Evolutionary conservation across 2,113 vertebrate species (phyloP), one percentile per base, ranked within the genome.

Genomic region (Eira barbara): DNA sequence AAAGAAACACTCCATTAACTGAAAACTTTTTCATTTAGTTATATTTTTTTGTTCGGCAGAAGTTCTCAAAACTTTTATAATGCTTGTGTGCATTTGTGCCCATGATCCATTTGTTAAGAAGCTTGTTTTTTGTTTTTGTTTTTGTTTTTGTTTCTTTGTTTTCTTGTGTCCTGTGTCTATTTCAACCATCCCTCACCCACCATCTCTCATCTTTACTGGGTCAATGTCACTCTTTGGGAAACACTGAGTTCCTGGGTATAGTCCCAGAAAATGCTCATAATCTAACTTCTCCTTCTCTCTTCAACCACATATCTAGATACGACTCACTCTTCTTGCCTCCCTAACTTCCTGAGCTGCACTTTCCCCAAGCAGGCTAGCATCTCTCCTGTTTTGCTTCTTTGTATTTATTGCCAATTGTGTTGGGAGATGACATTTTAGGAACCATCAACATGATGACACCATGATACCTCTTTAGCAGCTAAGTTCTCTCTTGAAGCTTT

Each of bases 371-470:
- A 55, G 11, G 3, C 49, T 31, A 8, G 2, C 2, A 12, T 74
- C 11, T 47, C 49, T 15, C 0, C 1, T 4, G 36, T n/a, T 94
- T 42, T 69, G 4, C 23, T 52, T 39, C 39, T 57, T 63, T 55
- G 18, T 55, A n/a, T 34, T 11, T 29, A 13, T 13, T 6, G 13
- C 2, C n/a, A 15, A 18, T 39, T 74, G 11, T 25, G 14, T 21
- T 25, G 31, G 20, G 36, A 92, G 79, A 14, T 29, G 45, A 55
- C 20, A 17, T 25, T 80, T 87, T 55, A 57, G 34, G 80, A 47
- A 18, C 18, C 34, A 4, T 49, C 39, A 67, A 7, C 0, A 0
- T 3, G 20, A 34, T 55, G 9, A 4, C 1, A 34, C 13, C 3
- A 8, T 8, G 25, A 29, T 1, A 14, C 25, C 11, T 39, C 63